Percentiles rank a stretch among this genome's conserved stretches.
Evolutionary conservation across 2,113 vertebrate species (phyloP).

Genomic region (Percina caprodes): DNA sequence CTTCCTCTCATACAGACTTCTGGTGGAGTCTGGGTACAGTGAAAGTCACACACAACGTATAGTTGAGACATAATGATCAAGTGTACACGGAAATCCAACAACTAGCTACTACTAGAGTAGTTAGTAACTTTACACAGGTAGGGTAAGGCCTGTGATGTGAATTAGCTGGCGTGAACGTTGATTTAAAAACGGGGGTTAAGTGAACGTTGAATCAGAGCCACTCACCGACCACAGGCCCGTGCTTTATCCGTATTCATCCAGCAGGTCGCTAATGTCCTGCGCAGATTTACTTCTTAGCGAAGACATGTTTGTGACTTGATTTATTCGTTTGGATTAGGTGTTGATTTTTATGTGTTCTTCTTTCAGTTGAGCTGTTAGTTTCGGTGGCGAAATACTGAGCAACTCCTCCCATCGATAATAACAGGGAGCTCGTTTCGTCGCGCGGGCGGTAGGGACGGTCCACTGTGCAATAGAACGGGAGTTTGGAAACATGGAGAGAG

Average conservation of each 20-base stretch:
- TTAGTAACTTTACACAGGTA: neutral
- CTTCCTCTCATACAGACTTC: slow-evolving; percentile 82
- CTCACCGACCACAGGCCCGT: slow-evolving; percentile 84
- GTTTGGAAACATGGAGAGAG: accelerated
- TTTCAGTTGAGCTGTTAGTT: slow-evolving; percentile 13
- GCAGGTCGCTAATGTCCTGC: slow-evolving; percentile 72
- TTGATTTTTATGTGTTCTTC: neutral
- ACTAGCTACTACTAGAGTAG: accelerated
- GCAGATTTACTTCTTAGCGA: slow-evolving; percentile 62
- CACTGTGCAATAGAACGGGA: neutral
- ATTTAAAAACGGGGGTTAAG: slow-evolving; percentile 30
- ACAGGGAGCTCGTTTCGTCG: slow-evolving; percentile 6
- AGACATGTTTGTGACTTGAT: slow-evolving; percentile 34
- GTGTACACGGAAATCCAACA: accelerated
- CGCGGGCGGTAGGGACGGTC: neutral
- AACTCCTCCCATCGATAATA: slow-evolving; percentile 32
- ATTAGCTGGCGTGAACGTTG: neutral
- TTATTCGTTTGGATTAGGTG: neutral
- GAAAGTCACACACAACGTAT: neutral
- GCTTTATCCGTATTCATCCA: slow-evolving; percentile 82
- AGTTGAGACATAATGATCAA: neutral
- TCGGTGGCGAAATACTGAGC: slow-evolving; percentile 8
- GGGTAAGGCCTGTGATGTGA: slow-evolving; percentile 6
- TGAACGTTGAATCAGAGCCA: neutral
- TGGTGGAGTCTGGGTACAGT: slow-evolving; percentile 70